Evolutionary conservation across 1,140 invertebrate species (phyloP).

Genomic region (Drosophila baimaii): DNA sequence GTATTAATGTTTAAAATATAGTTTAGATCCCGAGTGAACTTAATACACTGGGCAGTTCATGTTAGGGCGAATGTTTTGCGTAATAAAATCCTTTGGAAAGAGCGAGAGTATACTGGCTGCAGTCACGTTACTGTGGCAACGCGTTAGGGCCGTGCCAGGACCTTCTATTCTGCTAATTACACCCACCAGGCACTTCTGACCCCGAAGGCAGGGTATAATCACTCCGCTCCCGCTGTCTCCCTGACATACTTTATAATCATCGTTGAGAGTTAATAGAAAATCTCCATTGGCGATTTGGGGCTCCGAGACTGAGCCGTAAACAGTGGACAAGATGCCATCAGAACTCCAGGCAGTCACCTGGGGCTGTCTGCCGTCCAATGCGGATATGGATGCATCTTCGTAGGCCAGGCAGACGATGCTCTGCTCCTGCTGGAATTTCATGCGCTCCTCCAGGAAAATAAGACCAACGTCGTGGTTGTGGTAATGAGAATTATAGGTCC

Average conservation of each 20-base stretch:
- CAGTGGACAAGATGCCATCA: neutral
- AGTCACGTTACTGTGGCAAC: neutral
- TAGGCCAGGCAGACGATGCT: neutral
- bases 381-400: accelerated
- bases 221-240: neutral
- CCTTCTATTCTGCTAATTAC: neutral
- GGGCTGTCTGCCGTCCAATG: neutral
- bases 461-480: neutral
- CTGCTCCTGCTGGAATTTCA: neutral
- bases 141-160: neutral
- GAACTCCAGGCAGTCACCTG: neutral
- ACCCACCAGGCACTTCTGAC: neutral
- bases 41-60: neutral
- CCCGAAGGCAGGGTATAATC: neutral
- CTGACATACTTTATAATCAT: neutral
- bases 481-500: neutral
- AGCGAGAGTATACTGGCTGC: neutral
- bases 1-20: no score
- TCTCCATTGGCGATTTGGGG: neutral
- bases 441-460: neutral
- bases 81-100: neutral
- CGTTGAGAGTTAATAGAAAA: neutral
- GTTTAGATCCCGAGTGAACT: no score
- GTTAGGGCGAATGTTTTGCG: neutral
- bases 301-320: neutral